Evolutionary conservation across 2,113 vertebrate species (phyloP), one percentile per base, ranked within the genome.

Genomic region (Crocuta crocuta): DNA sequence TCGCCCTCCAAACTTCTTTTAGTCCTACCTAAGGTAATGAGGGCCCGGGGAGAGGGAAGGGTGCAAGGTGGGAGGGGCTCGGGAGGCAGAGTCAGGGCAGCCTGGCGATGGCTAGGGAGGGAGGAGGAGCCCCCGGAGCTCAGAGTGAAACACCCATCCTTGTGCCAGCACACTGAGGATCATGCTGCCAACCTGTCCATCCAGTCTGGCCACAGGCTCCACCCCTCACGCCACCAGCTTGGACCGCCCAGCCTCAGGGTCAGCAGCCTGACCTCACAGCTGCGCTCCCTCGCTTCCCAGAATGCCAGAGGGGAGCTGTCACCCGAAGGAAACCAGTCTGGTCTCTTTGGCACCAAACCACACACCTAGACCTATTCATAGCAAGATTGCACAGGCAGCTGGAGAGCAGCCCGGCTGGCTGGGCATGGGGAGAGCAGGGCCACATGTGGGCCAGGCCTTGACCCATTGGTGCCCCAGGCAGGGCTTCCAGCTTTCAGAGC

Each of bases 201-300:
- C 98, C 95, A 35, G 95, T 97, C 97, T 91, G 87, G 58, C 87
- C 81, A 33, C 70, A 3, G 48, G 84, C 80, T 85, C 97, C 97
- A 33, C 98, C 97, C 98, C 97, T 98, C 97, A 89, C 92, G 16
- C 97, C 97, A 97, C 96, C 85, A 48, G 84, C 61, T 85, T 26
- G 53, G 84, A 73, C 92, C 50, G n/a, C 96, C 97, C 88, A 10
- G n/a, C 85, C 95, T 96, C 45, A 0, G 74, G 94, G 80, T 95
- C 92, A 91, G 87, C 9, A 53, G 71, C 87, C 65, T 85, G 95
- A 84, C 96, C 95, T 92, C 21, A 39, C 90, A 92, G 96, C 96
- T 95, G 87, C 5, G 28, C 68, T 93, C 65, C 50, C 80, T 97
- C 65, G 86, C 91, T 96, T 97, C 97, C 94, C 97, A 98, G 95